phyloP scores from a whole-genome alignment of 92 coral and sea anemone genomes.

The Bergia sp. region DNA sequence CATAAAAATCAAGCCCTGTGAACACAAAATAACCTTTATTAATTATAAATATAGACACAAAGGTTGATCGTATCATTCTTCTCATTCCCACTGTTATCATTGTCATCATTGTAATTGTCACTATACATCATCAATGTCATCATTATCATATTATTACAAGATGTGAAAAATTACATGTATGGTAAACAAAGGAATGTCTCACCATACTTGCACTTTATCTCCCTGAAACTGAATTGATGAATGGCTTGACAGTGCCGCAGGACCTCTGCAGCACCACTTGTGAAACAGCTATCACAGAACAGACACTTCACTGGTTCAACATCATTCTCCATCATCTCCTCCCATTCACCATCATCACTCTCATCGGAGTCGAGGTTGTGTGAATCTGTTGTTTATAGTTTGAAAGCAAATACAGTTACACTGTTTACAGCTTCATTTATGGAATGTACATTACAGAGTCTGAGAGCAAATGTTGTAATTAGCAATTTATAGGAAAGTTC shows the following conservation, averaged over 20 bases:
- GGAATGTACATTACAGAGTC: no score
- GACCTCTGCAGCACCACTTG: conserved; percentile 57
- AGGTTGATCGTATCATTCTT: no score
- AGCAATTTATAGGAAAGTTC: no score
- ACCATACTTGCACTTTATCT: conserved; percentile 68
- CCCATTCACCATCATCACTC: conserved; percentile 87
- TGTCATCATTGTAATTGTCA: not conserved
- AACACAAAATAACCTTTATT: not conserved
- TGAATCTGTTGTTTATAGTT: not conserved
- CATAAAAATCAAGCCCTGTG: conserved; percentile 92
- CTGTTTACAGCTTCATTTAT: no score
- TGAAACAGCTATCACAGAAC: conserved; percentile 74
- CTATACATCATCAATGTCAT: not conserved
- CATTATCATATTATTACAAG: not conserved
- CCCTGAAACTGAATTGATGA: conserved; percentile 68
- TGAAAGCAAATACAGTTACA: not conserved
- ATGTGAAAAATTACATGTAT: not conserved
- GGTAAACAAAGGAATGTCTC: conserved; percentile 20
- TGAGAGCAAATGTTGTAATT: no score
- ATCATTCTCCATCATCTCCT: conserved; percentile 71
- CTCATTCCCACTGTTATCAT: no score
- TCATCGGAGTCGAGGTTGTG: conserved; percentile 68
- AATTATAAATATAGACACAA: no score
- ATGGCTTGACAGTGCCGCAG: conserved; percentile 73
- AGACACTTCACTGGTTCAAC: conserved; percentile 68